Conservation (phyloP, 2,113 vertebrate species). For the Psittacula cyanocephala region DNA sequence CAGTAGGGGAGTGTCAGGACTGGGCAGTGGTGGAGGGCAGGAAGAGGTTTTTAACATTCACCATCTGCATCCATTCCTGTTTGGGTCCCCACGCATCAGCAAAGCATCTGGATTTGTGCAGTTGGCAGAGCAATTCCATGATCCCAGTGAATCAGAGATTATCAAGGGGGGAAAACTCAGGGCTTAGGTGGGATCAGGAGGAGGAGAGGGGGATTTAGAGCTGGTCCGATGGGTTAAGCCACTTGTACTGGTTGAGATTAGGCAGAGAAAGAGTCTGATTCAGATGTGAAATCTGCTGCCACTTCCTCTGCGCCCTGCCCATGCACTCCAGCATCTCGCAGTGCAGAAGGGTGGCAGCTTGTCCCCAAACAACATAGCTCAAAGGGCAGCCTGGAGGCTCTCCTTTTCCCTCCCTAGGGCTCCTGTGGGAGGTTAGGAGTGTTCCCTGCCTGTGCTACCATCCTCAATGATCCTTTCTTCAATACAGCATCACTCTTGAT, state of each 20-base stretch:
- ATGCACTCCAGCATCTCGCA: fast-evolving
- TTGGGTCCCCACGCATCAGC: neutral
- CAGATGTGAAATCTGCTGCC: neutral
- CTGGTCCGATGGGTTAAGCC: constrained; percentile 47
- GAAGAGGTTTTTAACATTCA: neutral
- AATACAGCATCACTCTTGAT: fast-evolving
- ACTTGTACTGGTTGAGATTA: constrained; percentile 39
- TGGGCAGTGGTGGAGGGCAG: neutral
- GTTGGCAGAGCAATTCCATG: constrained; percentile 23
- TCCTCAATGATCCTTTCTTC: neutral
- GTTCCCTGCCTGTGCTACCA: neutral
- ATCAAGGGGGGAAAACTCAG: neutral
- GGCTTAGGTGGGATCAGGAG: constrained; percentile 41
- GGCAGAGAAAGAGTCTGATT: neutral
- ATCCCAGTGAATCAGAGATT: constrained; percentile 29
- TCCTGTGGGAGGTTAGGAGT: neutral
- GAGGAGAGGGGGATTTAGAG: constrained; percentile 48
- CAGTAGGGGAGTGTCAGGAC: neutral
- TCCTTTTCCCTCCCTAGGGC: neutral
- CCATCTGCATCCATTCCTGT: neutral
- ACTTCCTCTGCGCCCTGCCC: neutral
- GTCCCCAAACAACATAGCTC: neutral
- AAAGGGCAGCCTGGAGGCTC: neutral
- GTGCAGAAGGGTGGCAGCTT: neutral
- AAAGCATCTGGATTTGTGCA: neutral